phyloP scores from a whole-genome alignment of 2,797 vertebrate species.

The Chanos chanos region DNA sequence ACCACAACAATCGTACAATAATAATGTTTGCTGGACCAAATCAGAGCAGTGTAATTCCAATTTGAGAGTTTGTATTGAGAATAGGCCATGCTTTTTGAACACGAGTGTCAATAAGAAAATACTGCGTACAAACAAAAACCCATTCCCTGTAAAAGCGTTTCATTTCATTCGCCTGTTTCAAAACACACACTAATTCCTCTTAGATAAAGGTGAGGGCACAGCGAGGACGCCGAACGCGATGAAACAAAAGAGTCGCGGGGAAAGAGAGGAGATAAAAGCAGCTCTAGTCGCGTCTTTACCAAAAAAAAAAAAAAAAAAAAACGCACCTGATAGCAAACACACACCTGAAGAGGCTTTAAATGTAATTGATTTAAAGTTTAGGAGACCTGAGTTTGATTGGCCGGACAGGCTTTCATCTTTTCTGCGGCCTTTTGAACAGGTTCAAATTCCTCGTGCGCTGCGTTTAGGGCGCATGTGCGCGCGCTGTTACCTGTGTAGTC shows the following conservation, averaged over 20 bases:
- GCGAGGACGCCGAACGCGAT: constrained; percentile 13
- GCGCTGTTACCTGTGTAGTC: constrained; percentile 55
- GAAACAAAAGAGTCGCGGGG: constrained; percentile 43
- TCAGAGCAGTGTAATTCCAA: constrained; percentile 61
- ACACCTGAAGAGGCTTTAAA: no score
- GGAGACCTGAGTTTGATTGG: no score
- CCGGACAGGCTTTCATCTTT: no score
- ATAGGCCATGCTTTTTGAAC: constrained; percentile 68
- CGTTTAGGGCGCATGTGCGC: no score
- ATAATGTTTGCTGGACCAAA: constrained; percentile 61
- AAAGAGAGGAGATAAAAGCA: no score
- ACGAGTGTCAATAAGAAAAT: constrained; percentile 62
- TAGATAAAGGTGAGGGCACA: constrained; percentile 18
- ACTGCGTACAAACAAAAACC: constrained; percentile 18
- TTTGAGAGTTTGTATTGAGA: constrained; percentile 59
- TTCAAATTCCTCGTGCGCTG: no score
- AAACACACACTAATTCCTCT: constrained; percentile 13
- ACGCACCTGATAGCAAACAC: no score
- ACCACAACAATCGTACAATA: constrained; percentile 62
- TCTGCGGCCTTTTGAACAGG: no score
- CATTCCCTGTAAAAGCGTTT: constrained; percentile 9
- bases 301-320: no score
- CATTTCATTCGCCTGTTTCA: constrained; percentile 29
- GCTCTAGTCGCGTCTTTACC: no score
- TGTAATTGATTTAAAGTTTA: no score